phyloP scores from a whole-genome alignment of 2,113 vertebrate species.

The Rhea pennata region DNA sequence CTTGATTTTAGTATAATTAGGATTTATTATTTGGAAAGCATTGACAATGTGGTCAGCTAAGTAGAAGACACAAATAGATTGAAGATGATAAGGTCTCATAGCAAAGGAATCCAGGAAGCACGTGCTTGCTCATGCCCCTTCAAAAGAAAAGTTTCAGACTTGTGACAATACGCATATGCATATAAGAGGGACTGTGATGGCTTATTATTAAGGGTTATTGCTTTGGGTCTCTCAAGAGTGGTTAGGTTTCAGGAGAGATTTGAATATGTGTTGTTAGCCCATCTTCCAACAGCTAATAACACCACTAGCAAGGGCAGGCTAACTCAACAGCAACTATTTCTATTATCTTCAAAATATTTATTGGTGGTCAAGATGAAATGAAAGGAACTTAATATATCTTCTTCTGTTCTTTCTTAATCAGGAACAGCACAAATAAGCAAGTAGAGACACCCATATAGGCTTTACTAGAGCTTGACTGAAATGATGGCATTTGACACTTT shows the following conservation, averaged over 20 bases:
- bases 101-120: not conserved
- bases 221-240: constrained; percentile 9
- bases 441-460: not conserved
- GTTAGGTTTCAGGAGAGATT: constrained; percentile 3
- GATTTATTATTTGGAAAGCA: constrained; percentile 9
- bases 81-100: not conserved
- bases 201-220: constrained; percentile 9
- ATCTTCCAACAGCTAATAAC: not conserved
- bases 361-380: not conserved
- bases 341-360: not conserved
- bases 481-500: not conserved
- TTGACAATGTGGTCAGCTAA: not conserved
- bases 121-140: not conserved
- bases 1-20: constrained; percentile 7
- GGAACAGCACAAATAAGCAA: not conserved
- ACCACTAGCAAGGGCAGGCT: constrained; percentile 22
- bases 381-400: not conserved
- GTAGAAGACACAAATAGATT: not conserved
- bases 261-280: not conserved
- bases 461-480: not conserved
- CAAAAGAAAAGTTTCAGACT: not conserved
- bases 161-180: not conserved
- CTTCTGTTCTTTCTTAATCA: not conserved
- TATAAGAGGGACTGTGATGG: not conserved
- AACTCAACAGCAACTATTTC: not conserved